Percentiles rank a stretch among this genome's conserved stretches.
Conservation (phyloP, 2,888 invertebrate species). For the Drosophila putrida region DNA sequence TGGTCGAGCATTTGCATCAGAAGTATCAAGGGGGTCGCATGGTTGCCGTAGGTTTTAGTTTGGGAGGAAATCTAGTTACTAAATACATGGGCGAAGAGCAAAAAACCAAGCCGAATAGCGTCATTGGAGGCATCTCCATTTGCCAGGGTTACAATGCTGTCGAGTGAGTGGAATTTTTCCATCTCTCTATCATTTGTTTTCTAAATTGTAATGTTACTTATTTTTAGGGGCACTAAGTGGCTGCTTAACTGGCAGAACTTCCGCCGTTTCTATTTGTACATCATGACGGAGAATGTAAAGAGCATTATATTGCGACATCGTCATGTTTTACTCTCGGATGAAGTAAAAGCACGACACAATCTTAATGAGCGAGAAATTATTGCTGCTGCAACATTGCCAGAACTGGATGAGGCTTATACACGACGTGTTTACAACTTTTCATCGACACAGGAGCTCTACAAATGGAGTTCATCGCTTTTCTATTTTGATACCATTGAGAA, state of each 20-base stretch:
- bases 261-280: conserved; percentile 94
- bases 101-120: conserved; percentile 88
- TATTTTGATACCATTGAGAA: conserved; percentile 92
- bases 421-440: conserved; percentile 91
- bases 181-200: neutral
- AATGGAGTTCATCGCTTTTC: conserved; percentile 93
- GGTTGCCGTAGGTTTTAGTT: conserved; percentile 95
- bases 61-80: conserved; percentile 97
- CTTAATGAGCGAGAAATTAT: conserved; percentile 93
- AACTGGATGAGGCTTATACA: conserved; percentile 95
- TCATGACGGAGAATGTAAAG: conserved; percentile 97
- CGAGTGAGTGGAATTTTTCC: conserved; percentile 88
- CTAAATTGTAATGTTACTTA: neutral
- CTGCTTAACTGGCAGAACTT: conserved; percentile 95
- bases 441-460: conserved; percentile 92
- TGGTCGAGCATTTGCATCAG: conserved; percentile 91
- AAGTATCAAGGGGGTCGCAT: conserved; percentile 92
- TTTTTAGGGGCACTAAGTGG: conserved; percentile 90
- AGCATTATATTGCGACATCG: conserved; percentile 94
- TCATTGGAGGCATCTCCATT: conserved; percentile 95
- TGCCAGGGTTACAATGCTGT: conserved; percentile 98
- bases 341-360: conserved; percentile 89
- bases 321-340: conserved; percentile 90
- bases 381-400: conserved; percentile 94
- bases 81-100: conserved; percentile 94